Conservation (phyloP, 2,888 invertebrate genomes). For the Sturmia bella region DNA sequence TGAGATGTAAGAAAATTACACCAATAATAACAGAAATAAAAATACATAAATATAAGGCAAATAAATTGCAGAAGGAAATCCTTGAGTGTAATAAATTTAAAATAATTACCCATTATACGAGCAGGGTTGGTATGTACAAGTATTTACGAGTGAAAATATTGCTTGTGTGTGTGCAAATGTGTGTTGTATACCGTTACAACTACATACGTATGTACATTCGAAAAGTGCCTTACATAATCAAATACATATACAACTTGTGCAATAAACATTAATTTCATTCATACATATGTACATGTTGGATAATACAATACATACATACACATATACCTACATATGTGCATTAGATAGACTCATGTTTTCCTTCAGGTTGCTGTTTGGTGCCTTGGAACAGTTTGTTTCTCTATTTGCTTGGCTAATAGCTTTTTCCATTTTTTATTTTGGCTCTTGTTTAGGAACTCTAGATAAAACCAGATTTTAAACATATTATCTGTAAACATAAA, state of each 20-base stretch:
- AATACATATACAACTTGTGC: too few relatives aligned
- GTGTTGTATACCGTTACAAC: not conserved
- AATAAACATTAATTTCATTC: not conserved
- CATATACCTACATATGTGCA: too few relatives aligned
- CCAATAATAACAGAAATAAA: constrained; percentile 29
- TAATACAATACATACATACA: too few relatives aligned
- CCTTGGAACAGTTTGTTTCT: too few relatives aligned
- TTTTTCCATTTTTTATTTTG: too few relatives aligned
- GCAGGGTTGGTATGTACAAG: constrained; percentile 21
- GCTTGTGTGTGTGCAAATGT: not conserved
- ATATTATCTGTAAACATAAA: too few relatives aligned
- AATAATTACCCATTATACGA: constrained; percentile 80
- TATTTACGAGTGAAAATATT: constrained; percentile 35
- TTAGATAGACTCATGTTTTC: too few relatives aligned
- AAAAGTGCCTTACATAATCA: constrained; percentile 17
- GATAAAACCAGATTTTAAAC: too few relatives aligned
- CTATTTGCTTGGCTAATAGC: too few relatives aligned
- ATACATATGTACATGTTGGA: not conserved
- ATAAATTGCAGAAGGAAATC: constrained; percentile 71
- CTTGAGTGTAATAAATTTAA: constrained; percentile 80
- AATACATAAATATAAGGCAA: constrained; percentile 65
- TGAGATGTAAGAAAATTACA: constrained; percentile 39
- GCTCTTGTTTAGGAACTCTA: too few relatives aligned
- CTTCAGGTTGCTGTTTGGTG: too few relatives aligned
- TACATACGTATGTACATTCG: not conserved